phyloP scores from a whole-genome alignment of 2,113 vertebrate species.

The Mirza zaza region DNA sequence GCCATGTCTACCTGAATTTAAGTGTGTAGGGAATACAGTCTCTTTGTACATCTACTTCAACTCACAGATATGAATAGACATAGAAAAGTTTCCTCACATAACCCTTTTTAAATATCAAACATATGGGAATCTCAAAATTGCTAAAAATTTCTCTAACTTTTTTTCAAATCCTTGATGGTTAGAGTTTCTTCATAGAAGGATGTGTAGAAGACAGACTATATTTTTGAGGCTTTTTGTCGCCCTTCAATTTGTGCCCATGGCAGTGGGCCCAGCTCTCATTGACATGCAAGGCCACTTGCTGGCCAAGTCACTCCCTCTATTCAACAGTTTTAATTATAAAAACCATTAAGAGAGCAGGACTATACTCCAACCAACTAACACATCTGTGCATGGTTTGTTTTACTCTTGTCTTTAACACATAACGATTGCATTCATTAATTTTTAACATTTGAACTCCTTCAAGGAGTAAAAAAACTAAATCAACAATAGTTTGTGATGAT shows the following conservation, averaged over 20 bases:
- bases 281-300: background rate
- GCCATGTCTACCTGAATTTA: background rate
- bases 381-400: background rate
- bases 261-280: background rate
- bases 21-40: background rate
- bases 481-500: background rate
- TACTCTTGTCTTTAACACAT: background rate
- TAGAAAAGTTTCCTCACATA: background rate
- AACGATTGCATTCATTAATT: background rate
- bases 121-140: background rate
- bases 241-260: background rate
- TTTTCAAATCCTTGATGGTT: background rate
- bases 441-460: background rate
- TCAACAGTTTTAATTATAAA: slow-evolving; percentile 1
- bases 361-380: background rate
- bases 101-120: background rate
- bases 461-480: background rate
- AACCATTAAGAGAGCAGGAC: background rate
- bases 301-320: background rate
- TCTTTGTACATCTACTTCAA: background rate
- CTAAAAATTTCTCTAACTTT: background rate
- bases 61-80: background rate
- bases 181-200: background rate
- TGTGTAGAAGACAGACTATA: background rate
- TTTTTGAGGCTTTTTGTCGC: background rate